Conservation (phyloP, 92 coral and sea anemone species). For the Paramuricea clavata region DNA sequence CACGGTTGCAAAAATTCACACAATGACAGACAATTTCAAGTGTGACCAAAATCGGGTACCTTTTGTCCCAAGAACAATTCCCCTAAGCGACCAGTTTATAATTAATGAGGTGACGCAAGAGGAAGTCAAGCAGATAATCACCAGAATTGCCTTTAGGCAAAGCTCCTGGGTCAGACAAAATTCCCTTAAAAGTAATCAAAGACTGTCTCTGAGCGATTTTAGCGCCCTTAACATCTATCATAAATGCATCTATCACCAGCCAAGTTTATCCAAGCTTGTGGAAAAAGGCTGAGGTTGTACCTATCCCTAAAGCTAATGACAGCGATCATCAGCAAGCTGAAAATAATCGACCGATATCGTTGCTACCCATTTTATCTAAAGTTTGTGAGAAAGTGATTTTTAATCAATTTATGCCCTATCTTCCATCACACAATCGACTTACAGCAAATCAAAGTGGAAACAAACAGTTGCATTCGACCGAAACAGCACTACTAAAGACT, state of each 20-base stretch:
- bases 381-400: constrained; percentile 50
- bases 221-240: constrained; percentile 40
- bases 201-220: constrained; percentile 57
- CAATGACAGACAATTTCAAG: constrained; percentile 32
- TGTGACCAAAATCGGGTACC: constrained; percentile 23
- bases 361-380: constrained; percentile 65
- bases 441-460: constrained; percentile 54
- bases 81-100: constrained; percentile 50
- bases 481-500: constrained; percentile 52
- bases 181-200: too few species aligned
- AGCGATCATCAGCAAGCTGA: constrained; percentile 47
- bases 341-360: constrained; percentile 56
- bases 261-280: constrained; percentile 30
- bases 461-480: constrained; percentile 54
- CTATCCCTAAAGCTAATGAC: background rate
- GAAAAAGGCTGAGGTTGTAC: constrained; percentile 25
- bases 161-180: constrained; percentile 61
- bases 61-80: constrained; percentile 46
- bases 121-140: constrained; percentile 38
- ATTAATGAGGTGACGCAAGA: constrained; percentile 42
- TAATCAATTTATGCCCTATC: constrained; percentile 51
- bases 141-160: constrained; percentile 48
- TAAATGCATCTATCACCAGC: constrained; percentile 25
- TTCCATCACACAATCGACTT: constrained; percentile 29
- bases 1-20: constrained; percentile 31